Evolutionary conservation across 2,797 vertebrate species (phyloP).

Genomic region (Sciurus vulgaris): DNA sequence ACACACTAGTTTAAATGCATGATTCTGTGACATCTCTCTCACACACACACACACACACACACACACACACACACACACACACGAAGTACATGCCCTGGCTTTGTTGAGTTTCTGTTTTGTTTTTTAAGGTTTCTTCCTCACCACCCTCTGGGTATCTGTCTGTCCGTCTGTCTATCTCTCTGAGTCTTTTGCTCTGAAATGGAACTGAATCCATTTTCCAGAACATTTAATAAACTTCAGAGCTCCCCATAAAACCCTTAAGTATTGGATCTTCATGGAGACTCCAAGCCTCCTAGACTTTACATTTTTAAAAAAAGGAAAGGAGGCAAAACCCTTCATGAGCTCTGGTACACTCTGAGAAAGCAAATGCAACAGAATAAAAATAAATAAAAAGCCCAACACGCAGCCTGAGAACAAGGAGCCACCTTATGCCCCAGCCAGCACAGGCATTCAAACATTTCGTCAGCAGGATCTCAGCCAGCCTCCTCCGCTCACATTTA

Average conservation of each 20-base stretch:
- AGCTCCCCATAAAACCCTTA: neutral
- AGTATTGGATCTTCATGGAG: rapidly evolving
- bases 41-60: neutral
- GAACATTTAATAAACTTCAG: neutral
- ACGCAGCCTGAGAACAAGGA: slow-evolving; percentile 88
- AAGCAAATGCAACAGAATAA: slow-evolving; percentile 47
- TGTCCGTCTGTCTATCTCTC: too few species aligned
- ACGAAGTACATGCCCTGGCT: neutral
- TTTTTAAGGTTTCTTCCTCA: neutral
- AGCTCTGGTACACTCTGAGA: slow-evolving; percentile 41
- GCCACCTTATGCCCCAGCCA: slow-evolving; percentile 90
- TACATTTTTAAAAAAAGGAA: neutral
- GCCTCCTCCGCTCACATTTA: slow-evolving; percentile 85
- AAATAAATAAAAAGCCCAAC: slow-evolving; percentile 72
- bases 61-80: neutral
- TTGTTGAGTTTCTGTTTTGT: neutral
- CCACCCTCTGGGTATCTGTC: too few species aligned
- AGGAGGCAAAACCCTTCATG: neutral
- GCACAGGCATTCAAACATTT: slow-evolving; percentile 87
- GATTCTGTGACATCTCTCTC: neutral
- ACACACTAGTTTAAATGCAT: neutral
- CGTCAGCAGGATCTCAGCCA: slow-evolving; percentile 87
- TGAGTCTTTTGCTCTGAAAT: neutral
- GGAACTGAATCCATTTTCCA: neutral
- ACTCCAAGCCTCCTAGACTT: neutral